Base-by-base conservation (phyloP, 2,888 invertebrate species). In the Troides oblongomaculatus region DNA sequence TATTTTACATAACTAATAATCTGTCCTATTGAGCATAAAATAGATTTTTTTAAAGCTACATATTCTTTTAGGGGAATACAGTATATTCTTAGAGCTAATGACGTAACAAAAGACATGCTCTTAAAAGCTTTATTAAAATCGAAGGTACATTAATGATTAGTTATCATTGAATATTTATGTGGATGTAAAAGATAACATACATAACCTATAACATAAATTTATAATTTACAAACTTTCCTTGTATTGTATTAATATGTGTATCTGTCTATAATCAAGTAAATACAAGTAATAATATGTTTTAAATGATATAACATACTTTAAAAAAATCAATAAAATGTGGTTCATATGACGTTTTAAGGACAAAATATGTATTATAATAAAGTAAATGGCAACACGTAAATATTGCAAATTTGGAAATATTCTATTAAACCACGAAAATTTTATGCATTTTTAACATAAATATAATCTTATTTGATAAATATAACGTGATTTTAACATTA, bases 401-500 rank as follows among this genome's bases (percentile, higher is more conserved):
- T 56, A 60, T 36, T 30, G 23, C 39, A 6, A n/a, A 53, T n/a
- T n/a, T 18, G 5, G 18, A n/a, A 53, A 12, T 7, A 53, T n/a
- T n/a, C n/a, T 53, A 12, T 12, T 53, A n/a, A 53, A 53, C 7
- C 18, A 18, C 14, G 18, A n/a, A n/a, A 18, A 14, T 2, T 50
- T 53, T n/a, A n/a, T 53, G 53, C 7, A 53, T 4, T 53, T 53
- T 53, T 53, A 53, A 53, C 18, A 53, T n/a, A 53, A 18, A 53
- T n/a, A 53, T 53, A 8, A 53, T 43, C 18, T n/a, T 7, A 62
- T 68, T 60, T 64, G 36, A 60, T 12, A 18, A 53, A 59, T 65
- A 21, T 70, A n/a, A 53, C 43, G 59, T 10, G 17, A 66, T 84
- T 87, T 87, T 89, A 87, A 90, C 89, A 92, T 92, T 90, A 92